These are phyloP conservation scores for Poeciliopsis infans DNA, from an alignment of 2,797 vertebrate species.

Conservation along the genomic window DNA sequence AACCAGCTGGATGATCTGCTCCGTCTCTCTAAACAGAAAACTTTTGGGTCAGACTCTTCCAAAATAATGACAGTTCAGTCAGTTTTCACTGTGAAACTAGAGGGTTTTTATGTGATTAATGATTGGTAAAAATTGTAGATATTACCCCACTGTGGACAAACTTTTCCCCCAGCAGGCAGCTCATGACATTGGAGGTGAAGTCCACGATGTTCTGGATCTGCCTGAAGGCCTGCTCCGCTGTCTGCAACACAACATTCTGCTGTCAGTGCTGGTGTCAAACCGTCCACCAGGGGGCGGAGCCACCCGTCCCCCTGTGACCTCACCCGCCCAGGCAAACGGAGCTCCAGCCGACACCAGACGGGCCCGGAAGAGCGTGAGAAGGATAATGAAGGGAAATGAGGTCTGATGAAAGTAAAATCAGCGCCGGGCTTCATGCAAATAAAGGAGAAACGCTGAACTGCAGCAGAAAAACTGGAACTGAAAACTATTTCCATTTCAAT, in stretches of 20 bases:
- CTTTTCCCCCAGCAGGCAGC: conserved; percentile 92
- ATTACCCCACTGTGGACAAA: conserved; percentile 94
- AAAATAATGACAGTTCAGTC: too few species aligned
- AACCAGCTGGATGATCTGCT: neutral
- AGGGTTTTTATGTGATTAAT: too few species aligned
- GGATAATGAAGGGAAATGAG: neutral
- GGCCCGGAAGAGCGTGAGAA: neutral
- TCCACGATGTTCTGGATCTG: conserved; percentile 96
- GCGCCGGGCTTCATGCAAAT: neutral
- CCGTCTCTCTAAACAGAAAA: neutral
- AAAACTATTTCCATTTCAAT: neutral
- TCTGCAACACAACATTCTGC: conserved; percentile 75
- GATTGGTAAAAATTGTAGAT: neutral
- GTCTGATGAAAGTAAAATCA: neutral
- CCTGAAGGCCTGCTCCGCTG: conserved; percentile 89
- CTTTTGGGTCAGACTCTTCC: neutral
- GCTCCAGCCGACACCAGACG: neutral
- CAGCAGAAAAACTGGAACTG: neutral
- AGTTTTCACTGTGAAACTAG: too few species aligned
- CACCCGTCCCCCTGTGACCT: conserved; percentile 64
- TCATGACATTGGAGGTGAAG: conserved; percentile 95
- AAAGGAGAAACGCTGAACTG: neutral
- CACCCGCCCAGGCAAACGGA: neutral
- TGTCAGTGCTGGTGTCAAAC: neutral
- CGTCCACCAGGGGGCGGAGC: neutral